Evolutionary conservation across 2,797 vertebrate genomes (phyloP).

Genomic region (Sternotherus odoratus): DNA sequence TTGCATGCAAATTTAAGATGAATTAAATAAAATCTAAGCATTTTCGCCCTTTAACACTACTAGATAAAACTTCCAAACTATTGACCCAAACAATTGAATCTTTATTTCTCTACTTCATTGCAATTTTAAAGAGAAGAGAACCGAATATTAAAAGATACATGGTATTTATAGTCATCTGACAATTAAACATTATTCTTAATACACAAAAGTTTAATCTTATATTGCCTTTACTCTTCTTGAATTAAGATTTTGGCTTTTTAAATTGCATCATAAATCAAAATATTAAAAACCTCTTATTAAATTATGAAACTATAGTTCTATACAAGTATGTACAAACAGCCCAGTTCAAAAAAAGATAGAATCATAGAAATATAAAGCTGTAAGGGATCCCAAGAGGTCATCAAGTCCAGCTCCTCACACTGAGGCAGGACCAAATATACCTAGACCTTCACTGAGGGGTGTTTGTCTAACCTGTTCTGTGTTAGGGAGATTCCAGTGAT

Average conservation of each 20-base stretch:
- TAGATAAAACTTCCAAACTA: neutral
- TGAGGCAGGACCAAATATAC: accelerated
- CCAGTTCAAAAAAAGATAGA: neutral
- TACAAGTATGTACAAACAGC: neutral
- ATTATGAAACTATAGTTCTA: neutral
- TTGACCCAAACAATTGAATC: neutral
- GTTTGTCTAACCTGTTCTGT: neutral
- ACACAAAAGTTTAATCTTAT: neutral
- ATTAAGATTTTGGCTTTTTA: neutral
- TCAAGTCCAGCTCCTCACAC: neutral
- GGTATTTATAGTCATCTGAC: neutral
- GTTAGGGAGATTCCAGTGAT: no score
- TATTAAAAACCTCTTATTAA: neutral
- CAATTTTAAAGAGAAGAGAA: neutral
- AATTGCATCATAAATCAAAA: neutral
- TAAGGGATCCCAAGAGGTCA: neutral
- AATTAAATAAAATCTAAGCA: accelerated
- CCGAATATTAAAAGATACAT: neutral
- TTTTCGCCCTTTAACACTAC: neutral
- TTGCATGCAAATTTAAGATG: neutral
- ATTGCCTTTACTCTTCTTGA: neutral
- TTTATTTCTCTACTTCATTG: neutral
- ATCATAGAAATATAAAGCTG: no score
- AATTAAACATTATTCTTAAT: neutral
- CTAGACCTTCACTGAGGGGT: neutral